phyloP scores from a whole-genome alignment of 2,888 invertebrate species.

The Tetanocera ferruginea region DNA sequence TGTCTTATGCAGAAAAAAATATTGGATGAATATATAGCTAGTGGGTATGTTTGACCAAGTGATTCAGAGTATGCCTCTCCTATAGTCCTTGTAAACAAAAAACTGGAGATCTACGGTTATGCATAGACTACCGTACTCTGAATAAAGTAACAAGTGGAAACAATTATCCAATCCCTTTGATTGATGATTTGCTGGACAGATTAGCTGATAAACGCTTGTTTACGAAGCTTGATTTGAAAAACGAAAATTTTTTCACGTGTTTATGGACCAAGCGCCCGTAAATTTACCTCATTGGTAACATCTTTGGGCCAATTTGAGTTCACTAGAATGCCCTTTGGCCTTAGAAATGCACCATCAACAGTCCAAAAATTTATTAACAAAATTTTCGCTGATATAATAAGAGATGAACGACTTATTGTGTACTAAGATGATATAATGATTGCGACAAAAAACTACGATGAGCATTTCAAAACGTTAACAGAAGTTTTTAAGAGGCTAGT shows the following conservation, averaged over 20 bases:
- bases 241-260: neutral
- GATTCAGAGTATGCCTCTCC: constrained; percentile 36
- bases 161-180: constrained; percentile 45
- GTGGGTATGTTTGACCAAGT: constrained; percentile 26
- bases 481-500: constrained; percentile 45
- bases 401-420: constrained; percentile 40
- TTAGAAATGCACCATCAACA: constrained; percentile 27
- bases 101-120: neutral
- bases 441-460: constrained; percentile 25
- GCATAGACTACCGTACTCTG: constrained; percentile 40
- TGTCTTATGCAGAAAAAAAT: constrained; percentile 27
- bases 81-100: constrained; percentile 43
- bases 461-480: constrained; percentile 41
- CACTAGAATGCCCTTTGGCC: neutral
- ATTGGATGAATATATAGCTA: constrained; percentile 10
- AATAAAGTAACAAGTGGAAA: constrained; percentile 35
- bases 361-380: neutral
- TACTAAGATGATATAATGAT: constrained; percentile 55
- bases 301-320: neutral
- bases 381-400: constrained; percentile 34
- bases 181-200: constrained; percentile 40
- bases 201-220: constrained; percentile 22
- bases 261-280: neutral
- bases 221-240: constrained; percentile 20
- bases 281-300: neutral